These are phyloP conservation scores for Chelon labrosus DNA, from an alignment of 2,797 vertebrate species.

Conservation along the genomic window DNA sequence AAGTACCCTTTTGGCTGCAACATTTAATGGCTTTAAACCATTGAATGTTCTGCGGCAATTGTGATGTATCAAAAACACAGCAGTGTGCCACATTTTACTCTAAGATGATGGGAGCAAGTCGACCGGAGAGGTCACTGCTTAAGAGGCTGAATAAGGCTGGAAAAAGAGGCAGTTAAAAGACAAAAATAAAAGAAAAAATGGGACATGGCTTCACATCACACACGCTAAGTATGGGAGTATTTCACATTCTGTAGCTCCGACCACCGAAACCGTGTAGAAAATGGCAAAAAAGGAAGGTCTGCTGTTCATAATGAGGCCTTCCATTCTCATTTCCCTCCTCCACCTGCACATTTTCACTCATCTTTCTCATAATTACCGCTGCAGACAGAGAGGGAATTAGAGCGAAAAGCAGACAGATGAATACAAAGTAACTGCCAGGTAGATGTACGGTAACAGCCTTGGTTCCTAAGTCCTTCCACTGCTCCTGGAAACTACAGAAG, in stretches of 20 bases:
- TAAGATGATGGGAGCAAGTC: not conserved
- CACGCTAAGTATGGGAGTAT: not conserved
- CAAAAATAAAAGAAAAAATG: not conserved
- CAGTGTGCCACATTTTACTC: not conserved
- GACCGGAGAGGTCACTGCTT: conserved; percentile 2
- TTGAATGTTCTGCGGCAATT: conserved; percentile 38
- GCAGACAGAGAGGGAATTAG: conserved; percentile 3
- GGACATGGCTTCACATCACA: not conserved
- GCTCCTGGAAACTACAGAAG: not conserved
- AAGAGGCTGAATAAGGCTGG: not conserved
- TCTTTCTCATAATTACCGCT: conserved; percentile 17
- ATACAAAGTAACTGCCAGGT: conserved; percentile 2
- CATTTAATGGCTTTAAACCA: conserved; percentile 56
- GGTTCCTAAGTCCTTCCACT: not conserved
- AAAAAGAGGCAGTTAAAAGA: not conserved
- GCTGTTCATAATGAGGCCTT: conserved; percentile 21
- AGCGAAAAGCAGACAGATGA: conserved; percentile 7
- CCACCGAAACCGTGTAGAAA: not conserved
- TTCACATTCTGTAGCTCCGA: not conserved
- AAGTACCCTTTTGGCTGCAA: conserved; percentile 41
- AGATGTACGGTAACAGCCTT: not conserved
- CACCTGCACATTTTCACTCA: not conserved
- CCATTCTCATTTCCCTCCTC: conserved; percentile 8
- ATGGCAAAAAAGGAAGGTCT: not conserved
- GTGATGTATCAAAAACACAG: conserved; percentile 19